phyloP scores from a whole-genome alignment of 2,888 invertebrate genomes.

The Ophioninae sp. region DNA sequence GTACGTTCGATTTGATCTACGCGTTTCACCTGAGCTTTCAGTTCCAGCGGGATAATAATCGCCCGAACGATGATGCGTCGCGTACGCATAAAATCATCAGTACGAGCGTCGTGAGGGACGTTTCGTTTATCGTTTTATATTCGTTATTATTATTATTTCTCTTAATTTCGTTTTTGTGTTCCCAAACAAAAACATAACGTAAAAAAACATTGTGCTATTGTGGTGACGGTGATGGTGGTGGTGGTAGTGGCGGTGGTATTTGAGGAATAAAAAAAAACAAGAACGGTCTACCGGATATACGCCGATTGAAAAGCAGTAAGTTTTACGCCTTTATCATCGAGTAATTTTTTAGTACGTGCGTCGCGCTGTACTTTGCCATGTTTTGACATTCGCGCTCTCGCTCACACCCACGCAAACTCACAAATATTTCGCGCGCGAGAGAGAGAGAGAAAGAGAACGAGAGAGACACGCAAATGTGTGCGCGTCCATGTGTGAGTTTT shows the following conservation, averaged over 20 bases:
- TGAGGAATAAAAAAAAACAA: constrained; percentile 4
- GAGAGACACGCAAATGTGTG: constrained; percentile 8
- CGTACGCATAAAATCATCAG: constrained; percentile 50
- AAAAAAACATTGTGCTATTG: constrained; percentile 18
- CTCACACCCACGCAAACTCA: constrained; percentile 31
- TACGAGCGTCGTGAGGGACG: constrained; percentile 59
- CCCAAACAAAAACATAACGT: constrained; percentile 4
- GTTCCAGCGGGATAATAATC: constrained; percentile 52
- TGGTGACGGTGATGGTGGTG: not conserved
- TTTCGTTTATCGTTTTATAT: constrained; percentile 15
- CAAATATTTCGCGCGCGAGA: constrained; percentile 40
- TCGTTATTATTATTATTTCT: constrained; percentile 14
- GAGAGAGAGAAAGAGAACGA: constrained; percentile 27
- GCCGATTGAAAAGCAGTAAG: constrained; percentile 7
- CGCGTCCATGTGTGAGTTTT: constrained; percentile 15
- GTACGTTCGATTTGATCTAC: constrained; percentile 53
- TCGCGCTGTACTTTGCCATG: constrained; percentile 30
- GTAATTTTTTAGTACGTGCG: not conserved
- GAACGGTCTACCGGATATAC: constrained; percentile 7
- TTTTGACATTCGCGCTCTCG: constrained; percentile 57
- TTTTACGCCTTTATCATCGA: constrained; percentile 5
- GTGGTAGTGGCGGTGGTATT: not conserved
- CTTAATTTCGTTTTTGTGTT: constrained; percentile 17
- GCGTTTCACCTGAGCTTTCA: constrained; percentile 49
- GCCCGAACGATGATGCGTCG: constrained; percentile 51